phyloP scores from a whole-genome alignment of 1,140 invertebrate genomes.

The Hetaerina americana region DNA sequence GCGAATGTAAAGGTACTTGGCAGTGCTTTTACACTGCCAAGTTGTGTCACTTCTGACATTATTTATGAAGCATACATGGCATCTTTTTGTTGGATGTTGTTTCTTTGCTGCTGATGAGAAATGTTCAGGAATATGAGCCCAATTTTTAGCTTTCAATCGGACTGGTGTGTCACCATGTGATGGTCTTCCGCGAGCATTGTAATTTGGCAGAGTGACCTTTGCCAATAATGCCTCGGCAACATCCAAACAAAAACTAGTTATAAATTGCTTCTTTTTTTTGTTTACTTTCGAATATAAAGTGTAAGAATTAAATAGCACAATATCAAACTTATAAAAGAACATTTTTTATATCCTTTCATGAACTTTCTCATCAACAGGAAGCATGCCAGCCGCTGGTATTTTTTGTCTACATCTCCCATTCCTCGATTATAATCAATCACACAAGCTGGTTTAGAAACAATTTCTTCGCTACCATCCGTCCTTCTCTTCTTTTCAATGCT shows the following conservation, averaged over 20 bases:
- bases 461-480: background rate
- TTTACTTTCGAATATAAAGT: background rate
- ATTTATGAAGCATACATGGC: background rate
- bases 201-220: background rate
- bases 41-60: background rate
- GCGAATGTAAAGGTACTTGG: too few relatives aligned
- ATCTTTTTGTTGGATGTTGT: background rate
- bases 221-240: background rate
- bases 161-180: background rate
- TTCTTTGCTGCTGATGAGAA: background rate
- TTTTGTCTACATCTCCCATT: too few relatives aligned
- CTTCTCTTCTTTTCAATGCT: background rate
- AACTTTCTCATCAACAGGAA: too few relatives aligned
- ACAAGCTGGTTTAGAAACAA: background rate
- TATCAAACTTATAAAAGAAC: too few relatives aligned
- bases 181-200: background rate
- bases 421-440: too few relatives aligned
- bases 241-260: background rate
- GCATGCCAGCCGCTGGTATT: too few relatives aligned
- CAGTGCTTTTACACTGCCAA: too few relatives aligned
- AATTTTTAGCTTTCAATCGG: background rate
- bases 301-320: too few relatives aligned
- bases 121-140: too few relatives aligned
- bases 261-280: background rate
- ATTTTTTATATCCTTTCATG: too few relatives aligned